Evolutionary conservation across 2,888 invertebrate genomes (phyloP), one percentile per base, ranked within the genome.

Genomic region (Xanthorhoe designata): DNA sequence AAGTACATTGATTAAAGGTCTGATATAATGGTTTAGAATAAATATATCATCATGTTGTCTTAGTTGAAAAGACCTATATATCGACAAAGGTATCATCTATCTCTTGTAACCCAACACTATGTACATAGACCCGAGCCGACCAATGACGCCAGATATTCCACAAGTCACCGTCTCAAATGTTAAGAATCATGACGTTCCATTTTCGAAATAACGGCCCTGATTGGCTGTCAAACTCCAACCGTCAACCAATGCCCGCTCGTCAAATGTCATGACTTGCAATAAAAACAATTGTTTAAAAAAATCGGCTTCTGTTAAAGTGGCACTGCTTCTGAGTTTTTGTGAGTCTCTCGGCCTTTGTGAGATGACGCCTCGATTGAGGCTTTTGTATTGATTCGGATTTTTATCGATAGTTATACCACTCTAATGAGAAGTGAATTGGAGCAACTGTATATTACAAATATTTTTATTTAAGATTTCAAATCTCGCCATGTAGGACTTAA

Each of bases 171-270:
- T 86, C 81, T 86, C 87, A 84, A 88, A 91, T 85, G 90, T 90
- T 91, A 91, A 88, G 82, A 87, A 89, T 81, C 86, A 88, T 93
- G 92, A 93, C 92, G 92, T 89, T 91, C 89, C 78, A 83, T 90
- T 86, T 89, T 90, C 78, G 78, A 86, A 88, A 82, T 82, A 85
- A 81, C 81, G 79, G 77, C 85, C 78, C 85, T 84, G 89, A 93
- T 93, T 93, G 92, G 92, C 92, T 89, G 92, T 93, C 92, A 92
- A 89, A 90, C 86, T 80, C 79, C 74, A 78, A 74, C 85, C 86
- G 83, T 80, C 87, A 79, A 88, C 92, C 92, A 93, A 92, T 93
- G 83, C 87, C 77, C 73, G 90, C 89, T 92, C 91, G 91, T 93
- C 92, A 92, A 89, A 87, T 85, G 82, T 86, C 86, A 88, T 93